Conservation (phyloP, 1,140 invertebrate genomes). For the Ephestia elutella region DNA sequence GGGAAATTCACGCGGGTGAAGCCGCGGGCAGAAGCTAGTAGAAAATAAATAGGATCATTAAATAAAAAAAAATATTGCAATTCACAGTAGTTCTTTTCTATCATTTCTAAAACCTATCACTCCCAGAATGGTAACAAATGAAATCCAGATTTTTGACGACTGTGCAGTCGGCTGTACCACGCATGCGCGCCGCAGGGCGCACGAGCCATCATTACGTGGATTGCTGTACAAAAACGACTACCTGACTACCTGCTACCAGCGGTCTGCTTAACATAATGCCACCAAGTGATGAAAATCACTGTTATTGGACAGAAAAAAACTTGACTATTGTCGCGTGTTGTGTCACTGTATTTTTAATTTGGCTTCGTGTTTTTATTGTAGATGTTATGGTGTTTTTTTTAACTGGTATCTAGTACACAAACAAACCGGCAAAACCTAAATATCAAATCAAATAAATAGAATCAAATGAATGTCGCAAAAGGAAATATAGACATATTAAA, state of each 20-base stretch:
- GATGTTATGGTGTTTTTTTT: no score
- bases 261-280: constrained; percentile 2
- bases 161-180: not conserved
- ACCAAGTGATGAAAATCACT: not conserved
- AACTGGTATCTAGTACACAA: no score
- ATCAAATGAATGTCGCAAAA: no score
- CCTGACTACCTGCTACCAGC: not conserved
- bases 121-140: not conserved
- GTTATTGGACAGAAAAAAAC: not conserved
- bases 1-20: no score
- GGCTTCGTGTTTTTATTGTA: not conserved
- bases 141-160: not conserved
- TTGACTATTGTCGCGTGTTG: not conserved
- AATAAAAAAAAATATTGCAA: no score
- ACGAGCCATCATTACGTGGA: not conserved
- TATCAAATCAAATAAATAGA: no score
- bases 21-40: no score
- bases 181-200: not conserved
- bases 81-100: no score
- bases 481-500: no score
- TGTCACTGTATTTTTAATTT: not conserved
- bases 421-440: no score
- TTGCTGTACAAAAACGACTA: not conserved
- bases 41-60: no score
- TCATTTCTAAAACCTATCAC: no score